phyloP scores from a whole-genome alignment of 2,888 invertebrate genomes.

The Neoitamus cyanurus region DNA sequence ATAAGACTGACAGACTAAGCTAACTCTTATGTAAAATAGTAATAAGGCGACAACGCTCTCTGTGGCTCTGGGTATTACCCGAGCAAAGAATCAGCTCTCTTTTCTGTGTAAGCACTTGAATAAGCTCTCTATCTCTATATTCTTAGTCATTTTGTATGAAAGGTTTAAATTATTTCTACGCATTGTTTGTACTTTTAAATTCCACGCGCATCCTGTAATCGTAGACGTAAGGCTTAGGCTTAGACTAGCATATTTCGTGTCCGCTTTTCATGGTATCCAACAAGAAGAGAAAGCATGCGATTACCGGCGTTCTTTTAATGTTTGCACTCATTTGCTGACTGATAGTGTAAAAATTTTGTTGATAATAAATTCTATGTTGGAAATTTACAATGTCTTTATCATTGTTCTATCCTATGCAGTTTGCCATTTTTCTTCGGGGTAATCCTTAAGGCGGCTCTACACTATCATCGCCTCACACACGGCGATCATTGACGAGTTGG shows the following conservation, averaged over 20 bases:
- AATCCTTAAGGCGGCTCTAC: too few relatives aligned
- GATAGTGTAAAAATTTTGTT: constrained; percentile 35
- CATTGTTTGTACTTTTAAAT: constrained; percentile 28
- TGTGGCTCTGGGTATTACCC: neutral
- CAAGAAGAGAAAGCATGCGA: neutral
- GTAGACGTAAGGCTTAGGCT: constrained; percentile 21
- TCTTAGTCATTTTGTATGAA: constrained; percentile 16
- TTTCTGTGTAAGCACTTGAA: constrained; percentile 18
- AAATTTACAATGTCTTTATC: neutral
- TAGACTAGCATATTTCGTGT: constrained; percentile 32
- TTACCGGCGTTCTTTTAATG: constrained; percentile 19
- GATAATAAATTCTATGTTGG: constrained; percentile 36
- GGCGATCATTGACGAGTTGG: too few relatives aligned
- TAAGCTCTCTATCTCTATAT: constrained; percentile 10
- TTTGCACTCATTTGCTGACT: constrained; percentile 41
- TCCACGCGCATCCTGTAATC: neutral
- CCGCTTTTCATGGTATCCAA: constrained; percentile 12
- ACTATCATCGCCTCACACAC: too few relatives aligned
- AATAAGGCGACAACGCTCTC: constrained; percentile 5
- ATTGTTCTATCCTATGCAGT: neutral
- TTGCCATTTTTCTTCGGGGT: neutral
- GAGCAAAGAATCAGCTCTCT: constrained; percentile 7
- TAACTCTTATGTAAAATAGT: constrained; percentile 24
- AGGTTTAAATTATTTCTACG: constrained; percentile 29
- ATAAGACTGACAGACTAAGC: constrained; percentile 39